phyloP scores from a whole-genome alignment of 2,888 invertebrate genomes.

The Troides oblongomaculatus region DNA sequence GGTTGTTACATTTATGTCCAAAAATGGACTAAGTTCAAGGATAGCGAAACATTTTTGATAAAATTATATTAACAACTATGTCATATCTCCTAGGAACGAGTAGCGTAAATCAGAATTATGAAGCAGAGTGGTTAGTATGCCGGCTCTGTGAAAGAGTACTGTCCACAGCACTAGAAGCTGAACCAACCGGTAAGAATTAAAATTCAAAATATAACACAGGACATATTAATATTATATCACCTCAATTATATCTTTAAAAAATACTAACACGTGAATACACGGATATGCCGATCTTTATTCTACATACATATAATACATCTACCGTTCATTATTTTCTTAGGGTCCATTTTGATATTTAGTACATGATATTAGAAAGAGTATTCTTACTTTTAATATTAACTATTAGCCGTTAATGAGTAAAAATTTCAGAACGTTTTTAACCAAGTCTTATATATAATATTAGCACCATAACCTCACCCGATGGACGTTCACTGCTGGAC shows the following conservation, averaged over 20 bases:
- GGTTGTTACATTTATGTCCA: not conserved
- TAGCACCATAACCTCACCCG: too few species aligned
- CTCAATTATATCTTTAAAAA: not conserved
- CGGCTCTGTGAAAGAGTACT: constrained; percentile 64
- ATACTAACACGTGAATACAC: too few species aligned
- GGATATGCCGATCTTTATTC: too few species aligned
- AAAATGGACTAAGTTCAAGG: not conserved
- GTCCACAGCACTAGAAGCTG: constrained; percentile 65
- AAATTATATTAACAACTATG: not conserved
- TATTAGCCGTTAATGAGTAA: too few species aligned
- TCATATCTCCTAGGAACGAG: constrained; percentile 37
- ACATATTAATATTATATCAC: not conserved
- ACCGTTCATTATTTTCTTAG: too few species aligned
- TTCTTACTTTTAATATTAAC: too few species aligned
- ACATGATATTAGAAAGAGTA: too few species aligned
- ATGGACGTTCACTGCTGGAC: too few species aligned
- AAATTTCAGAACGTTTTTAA: too few species aligned
- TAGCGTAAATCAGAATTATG: constrained; percentile 48
- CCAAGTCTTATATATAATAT: too few species aligned
- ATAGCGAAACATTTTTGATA: not conserved
- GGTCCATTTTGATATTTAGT: too few species aligned
- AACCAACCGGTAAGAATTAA: constrained; percentile 54
- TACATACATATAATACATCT: too few species aligned
- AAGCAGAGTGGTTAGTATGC: constrained; percentile 70
- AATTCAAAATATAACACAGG: not conserved